phyloP scores from a whole-genome alignment of 1,140 invertebrate genomes.

The Trichonephila inaurata region DNA sequence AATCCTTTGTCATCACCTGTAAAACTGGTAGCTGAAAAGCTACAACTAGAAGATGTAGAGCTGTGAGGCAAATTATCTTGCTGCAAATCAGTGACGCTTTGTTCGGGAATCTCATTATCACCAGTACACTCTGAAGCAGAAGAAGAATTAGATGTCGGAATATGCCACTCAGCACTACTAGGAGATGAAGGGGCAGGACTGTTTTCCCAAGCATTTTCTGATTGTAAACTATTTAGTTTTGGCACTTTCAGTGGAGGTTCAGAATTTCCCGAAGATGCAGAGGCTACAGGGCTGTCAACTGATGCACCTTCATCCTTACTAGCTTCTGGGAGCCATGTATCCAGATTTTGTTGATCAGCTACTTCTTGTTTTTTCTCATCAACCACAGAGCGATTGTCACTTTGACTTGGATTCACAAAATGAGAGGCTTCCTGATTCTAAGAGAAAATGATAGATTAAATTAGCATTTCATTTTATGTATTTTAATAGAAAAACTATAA shows the following conservation, averaged over 20 bases:
- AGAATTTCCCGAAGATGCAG: constrained; percentile 16
- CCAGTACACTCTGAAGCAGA: constrained; percentile 56
- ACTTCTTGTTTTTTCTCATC: constrained; percentile 35
- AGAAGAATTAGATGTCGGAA: constrained; percentile 45
- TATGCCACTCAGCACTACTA: constrained; percentile 66
- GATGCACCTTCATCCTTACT: constrained; percentile 20
- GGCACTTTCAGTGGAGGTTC: constrained; percentile 60
- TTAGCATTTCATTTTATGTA: neutral
- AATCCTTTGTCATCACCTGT: neutral
- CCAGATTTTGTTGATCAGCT: neutral
- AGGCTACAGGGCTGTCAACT: neutral
- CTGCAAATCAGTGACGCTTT: neutral
- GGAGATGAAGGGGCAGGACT: constrained; percentile 46
- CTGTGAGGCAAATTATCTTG: constrained; percentile 17
- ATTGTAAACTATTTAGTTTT: constrained; percentile 28
- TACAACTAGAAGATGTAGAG: constrained; percentile 62
- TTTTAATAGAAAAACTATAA: neutral
- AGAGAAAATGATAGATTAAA: neutral
- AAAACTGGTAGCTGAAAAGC: constrained; percentile 39
- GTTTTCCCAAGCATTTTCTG: constrained; percentile 51
- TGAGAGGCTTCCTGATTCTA: neutral
- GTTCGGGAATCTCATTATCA: constrained; percentile 17
- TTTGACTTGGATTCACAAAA: neutral
- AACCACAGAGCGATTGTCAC: neutral
- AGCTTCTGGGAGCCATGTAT: constrained; percentile 3